Evolutionary conservation across 2,888 invertebrate genomes (phyloP).

Genomic region (Apamea crenata): DNA sequence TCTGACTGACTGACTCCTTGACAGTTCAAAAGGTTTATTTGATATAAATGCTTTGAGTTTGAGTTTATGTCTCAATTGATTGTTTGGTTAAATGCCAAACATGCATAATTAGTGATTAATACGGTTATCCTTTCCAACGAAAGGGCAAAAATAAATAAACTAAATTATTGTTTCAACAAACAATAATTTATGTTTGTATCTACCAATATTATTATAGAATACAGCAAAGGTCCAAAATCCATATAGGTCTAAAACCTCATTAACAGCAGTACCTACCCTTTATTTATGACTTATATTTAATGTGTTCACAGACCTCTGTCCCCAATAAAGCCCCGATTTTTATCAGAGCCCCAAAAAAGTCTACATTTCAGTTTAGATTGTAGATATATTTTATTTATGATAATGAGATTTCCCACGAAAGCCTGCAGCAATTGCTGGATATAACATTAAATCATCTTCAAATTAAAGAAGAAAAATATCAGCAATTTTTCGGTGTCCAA

Average conservation of each 20-base stretch:
- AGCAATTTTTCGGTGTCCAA: not conserved
- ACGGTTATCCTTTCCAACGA: not conserved
- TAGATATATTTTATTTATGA: conserved; percentile 38
- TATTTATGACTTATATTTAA: conserved; percentile 18
- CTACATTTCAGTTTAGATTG: conserved; percentile 28
- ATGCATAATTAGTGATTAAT: not conserved
- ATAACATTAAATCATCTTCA: conserved; percentile 26
- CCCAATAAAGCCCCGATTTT: conserved; percentile 30
- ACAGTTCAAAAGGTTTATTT: too few species aligned
- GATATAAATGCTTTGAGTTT: too few species aligned
- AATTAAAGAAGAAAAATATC: conserved; percentile 15
- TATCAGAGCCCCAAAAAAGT: conserved; percentile 19
- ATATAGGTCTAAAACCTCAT: conserved; percentile 14
- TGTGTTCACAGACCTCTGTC: conserved; percentile 26
- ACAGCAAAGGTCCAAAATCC: not conserved
- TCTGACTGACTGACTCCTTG: too few species aligned
- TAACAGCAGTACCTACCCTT: conserved; percentile 15
- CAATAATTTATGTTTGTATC: not conserved
- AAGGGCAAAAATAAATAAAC: too few species aligned
- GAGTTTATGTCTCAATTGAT: not conserved
- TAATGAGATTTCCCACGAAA: conserved; percentile 37
- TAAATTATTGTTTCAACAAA: too few species aligned
- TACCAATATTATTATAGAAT: not conserved
- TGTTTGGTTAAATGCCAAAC: not conserved
- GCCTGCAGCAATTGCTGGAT: not conserved